These are phyloP conservation scores for Lithodes maja DNA, from an alignment of 2,888 invertebrate genomes.

Conservation along the genomic window DNA sequence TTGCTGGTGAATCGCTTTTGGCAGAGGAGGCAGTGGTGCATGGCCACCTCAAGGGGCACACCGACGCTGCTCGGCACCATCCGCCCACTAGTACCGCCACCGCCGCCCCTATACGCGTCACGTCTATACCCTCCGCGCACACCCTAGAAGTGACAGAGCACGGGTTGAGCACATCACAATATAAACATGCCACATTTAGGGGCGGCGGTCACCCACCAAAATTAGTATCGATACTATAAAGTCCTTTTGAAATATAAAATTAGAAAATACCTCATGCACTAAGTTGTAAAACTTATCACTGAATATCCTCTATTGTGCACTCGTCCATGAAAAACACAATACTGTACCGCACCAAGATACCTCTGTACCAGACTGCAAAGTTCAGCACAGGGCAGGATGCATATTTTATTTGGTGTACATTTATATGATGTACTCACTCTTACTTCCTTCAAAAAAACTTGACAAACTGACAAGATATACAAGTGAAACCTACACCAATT, in stretches of 20 bases:
- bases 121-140: slow-evolving; percentile 53
- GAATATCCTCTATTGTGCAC: no score
- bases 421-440: no score
- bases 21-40: slow-evolving; percentile 85
- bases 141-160: slow-evolving; percentile 49
- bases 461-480: no score
- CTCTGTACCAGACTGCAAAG: no score
- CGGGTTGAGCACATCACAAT: slow-evolving; percentile 17
- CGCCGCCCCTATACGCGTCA: slow-evolving; percentile 36
- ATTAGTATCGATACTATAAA: no score
- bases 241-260: no score
- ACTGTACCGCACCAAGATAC: no score
- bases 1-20: slow-evolving; percentile 96
- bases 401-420: no score
- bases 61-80: slow-evolving; percentile 8
- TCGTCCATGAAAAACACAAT: no score
- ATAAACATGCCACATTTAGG: neutral
- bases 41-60: slow-evolving; percentile 24
- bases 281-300: neutral
- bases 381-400: no score
- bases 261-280: neutral
- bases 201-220: neutral
- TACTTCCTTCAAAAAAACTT: no score
- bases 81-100: slow-evolving; percentile 34
- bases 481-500: no score